Evolutionary conservation across 1,140 invertebrate genomes (phyloP).

Genomic region (Hycleus cichorii): DNA sequence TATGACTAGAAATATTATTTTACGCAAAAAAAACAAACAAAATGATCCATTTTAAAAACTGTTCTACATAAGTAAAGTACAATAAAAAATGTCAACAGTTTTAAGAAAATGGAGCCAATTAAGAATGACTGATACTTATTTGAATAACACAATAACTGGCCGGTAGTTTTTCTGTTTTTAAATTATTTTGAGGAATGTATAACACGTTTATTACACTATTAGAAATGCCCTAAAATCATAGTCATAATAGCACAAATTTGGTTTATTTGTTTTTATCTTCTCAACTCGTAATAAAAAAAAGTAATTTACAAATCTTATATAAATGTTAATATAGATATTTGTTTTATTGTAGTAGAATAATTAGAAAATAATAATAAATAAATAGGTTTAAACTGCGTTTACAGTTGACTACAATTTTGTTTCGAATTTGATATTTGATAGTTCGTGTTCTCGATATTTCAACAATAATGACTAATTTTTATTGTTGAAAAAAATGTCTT

Average conservation of each 20-base stretch:
- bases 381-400: constrained; percentile 24
- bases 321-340: constrained; percentile 2
- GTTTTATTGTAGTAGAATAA: too few species aligned
- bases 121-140: constrained; percentile 12
- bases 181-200: constrained; percentile 17
- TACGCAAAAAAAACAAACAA: constrained; percentile 12
- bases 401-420: constrained; percentile 16
- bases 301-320: background rate
- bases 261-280: background rate
- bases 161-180: constrained; percentile 8
- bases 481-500: constrained; percentile 12
- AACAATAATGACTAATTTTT: constrained; percentile 24
- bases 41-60: constrained; percentile 10
- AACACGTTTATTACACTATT: background rate
- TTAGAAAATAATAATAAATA: constrained; percentile 19
- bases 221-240: background rate
- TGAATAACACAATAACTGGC: constrained; percentile 22
- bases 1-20: constrained; percentile 36
- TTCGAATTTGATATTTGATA: too few species aligned
- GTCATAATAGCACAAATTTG: background rate
- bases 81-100: constrained; percentile 4
- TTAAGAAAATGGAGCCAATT: constrained; percentile 10
- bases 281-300: background rate
- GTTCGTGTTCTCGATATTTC: background rate
- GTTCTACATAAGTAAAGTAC: background rate